Evolutionary conservation across 1,140 invertebrate genomes (phyloP).

Genomic region (Cardiocondyla obscurior): DNA sequence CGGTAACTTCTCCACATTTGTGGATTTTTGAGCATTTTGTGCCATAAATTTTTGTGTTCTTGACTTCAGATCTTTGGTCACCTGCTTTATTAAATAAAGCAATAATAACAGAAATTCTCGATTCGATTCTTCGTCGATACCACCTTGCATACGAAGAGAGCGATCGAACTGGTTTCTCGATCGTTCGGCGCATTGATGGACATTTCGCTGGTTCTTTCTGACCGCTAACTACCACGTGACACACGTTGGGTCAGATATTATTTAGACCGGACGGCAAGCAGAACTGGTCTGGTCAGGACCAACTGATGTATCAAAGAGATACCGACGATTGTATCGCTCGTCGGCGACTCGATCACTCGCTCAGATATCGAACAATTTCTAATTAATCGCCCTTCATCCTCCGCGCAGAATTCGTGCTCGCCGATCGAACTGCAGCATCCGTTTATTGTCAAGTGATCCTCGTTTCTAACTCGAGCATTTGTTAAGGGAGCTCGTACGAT

Average conservation of each 20-base stretch:
- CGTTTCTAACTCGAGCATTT: background rate
- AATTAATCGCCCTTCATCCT: slow-evolving; percentile 75
- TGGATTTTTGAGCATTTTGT: background rate
- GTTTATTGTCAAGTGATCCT: background rate
- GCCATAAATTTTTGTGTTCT: background rate
- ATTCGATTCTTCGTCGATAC: background rate
- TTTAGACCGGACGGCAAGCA: slow-evolving; percentile 65
- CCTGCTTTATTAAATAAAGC: background rate
- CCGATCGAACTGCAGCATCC: slow-evolving; percentile 43
- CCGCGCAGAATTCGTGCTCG: background rate
- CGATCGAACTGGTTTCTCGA: slow-evolving; percentile 6
- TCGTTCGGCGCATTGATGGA: background rate
- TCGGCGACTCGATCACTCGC: slow-evolving; percentile 41
- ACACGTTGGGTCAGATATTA: slow-evolving; percentile 62
- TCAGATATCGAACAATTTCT: slow-evolving; percentile 79
- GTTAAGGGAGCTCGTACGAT: background rate
- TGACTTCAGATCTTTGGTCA: background rate
- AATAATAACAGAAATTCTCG: background rate
- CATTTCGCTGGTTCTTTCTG: slow-evolving; percentile 1
- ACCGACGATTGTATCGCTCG: slow-evolving; percentile 69
- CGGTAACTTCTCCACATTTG: background rate
- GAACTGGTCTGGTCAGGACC: slow-evolving; percentile 74
- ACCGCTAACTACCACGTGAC: slow-evolving; percentile 41
- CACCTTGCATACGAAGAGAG: background rate
- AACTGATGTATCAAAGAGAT: slow-evolving; percentile 80